Evolutionary conservation across 2,113 vertebrate genomes (phyloP).

Genomic region (Chlorodrepanis virens): DNA sequence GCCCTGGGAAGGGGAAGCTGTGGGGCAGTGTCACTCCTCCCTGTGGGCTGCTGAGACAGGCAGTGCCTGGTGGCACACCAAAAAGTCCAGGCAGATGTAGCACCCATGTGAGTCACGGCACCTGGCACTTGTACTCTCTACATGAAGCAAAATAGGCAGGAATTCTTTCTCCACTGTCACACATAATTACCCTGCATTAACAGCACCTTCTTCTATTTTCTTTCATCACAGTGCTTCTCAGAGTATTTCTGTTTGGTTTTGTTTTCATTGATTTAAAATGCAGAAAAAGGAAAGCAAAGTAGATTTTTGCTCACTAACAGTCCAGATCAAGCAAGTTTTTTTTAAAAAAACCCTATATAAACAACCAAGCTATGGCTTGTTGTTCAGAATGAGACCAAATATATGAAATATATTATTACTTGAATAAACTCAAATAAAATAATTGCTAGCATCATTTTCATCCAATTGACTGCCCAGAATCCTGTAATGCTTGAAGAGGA

Average conservation of each 20-base stretch:
- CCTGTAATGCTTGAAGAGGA: neutral
- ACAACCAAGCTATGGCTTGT: neutral
- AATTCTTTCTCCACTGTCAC: neutral
- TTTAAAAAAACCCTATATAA: neutral
- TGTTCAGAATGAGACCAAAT: neutral
- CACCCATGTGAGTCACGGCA: neutral
- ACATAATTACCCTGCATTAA: neutral
- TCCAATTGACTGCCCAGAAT: neutral
- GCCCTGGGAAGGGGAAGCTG: neutral
- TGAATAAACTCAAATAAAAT: slow-evolving; percentile 4
- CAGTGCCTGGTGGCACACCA: neutral
- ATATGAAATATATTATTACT: neutral
- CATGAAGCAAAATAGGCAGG: neutral
- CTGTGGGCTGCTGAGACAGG: neutral
- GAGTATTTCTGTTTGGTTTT: neutral
- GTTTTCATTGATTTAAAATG: neutral
- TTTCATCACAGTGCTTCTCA: neutral
- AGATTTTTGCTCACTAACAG: neutral
- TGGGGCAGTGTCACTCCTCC: too few relatives aligned
- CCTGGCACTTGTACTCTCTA: neutral
- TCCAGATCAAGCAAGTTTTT: neutral
- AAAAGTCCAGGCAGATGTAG: neutral
- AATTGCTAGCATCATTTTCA: neutral
- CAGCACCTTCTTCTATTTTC: neutral
- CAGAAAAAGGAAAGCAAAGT: neutral